A percentile compares a stretch with the other conserved stretches of the same genome.
Evolutionary conservation across 1,140 invertebrate genomes (phyloP).

Genomic region (Caerostris extrusa): DNA sequence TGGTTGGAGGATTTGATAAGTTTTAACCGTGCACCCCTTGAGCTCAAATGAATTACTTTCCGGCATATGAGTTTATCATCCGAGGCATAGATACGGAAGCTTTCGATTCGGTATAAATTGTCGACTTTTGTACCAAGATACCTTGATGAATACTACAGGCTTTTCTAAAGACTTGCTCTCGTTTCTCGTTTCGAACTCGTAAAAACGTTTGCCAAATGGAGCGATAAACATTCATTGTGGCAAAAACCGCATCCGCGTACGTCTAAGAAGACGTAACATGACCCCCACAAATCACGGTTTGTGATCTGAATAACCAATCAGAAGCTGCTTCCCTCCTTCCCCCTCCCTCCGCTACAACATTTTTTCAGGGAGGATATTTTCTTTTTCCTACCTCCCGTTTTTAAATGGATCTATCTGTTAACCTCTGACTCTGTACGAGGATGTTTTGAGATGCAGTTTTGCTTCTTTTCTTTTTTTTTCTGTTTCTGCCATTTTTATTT

Average conservation of each 20-base stretch:
- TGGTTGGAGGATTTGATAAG: too few species aligned
- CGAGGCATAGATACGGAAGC: too few species aligned
- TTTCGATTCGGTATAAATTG: too few species aligned
- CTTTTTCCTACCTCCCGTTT: conserved; percentile 2
- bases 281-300: conserved; percentile 72
- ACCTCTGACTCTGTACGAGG: conserved; percentile 71
- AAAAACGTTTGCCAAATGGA: not conserved
- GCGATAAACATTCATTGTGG: not conserved
- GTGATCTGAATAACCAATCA: conserved; percentile 76
- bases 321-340: conserved; percentile 28
- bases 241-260: not conserved
- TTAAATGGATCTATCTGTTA: conserved; percentile 77
- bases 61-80: too few species aligned
- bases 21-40: too few species aligned
- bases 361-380: not conserved
- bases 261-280: conserved; percentile 72
- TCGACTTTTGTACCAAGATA: too few species aligned
- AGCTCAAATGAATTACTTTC: too few species aligned
- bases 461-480: not conserved
- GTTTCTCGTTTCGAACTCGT: not conserved
- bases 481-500: not conserved
- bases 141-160: too few species aligned
- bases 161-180: too few species aligned
- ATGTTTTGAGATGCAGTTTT: conserved; percentile 68
- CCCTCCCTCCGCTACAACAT: not conserved